Base-by-base conservation (phyloP, 2,888 invertebrate genomes). In the Drosophila acutilabella region DNA sequence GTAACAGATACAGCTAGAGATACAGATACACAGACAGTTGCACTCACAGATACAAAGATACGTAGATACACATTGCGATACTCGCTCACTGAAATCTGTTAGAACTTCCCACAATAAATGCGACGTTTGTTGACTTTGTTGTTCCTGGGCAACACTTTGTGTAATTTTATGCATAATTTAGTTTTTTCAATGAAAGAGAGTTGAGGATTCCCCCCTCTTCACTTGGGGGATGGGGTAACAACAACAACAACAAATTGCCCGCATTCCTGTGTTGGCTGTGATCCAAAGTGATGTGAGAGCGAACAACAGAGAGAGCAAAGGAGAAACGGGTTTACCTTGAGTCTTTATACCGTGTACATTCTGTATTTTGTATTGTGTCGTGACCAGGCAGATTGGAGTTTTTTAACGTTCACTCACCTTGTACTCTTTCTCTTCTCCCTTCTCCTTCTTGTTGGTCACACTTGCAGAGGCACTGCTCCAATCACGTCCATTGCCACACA, bases 401-500 rank as follows among this genome's bases (percentile, higher is more conserved):
- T 36, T 4, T 36, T 7, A 61, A 61, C 75, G 74, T 71, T 64
- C 66, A 70, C 74, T 78, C 69, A 78, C 66, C 71, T 72, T 40
- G 44, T 41, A 13, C 11, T 10, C 16, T 36, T 16, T 11, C 44
- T 45, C 44, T 67, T 30, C 44, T 57, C 11, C 30, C 45, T 23
- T 40, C 18, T 38, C 44, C 8, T 16, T 41, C 23, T 26, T 41
- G 18, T 52, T 36, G 42, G 30, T 59, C n/a, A 7, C 51, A 23
- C 51, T 88, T 88, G 77, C 96, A 98, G 98, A 98, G 93, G 97
- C 98, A 78, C 94, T 98, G 89, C 94, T 98, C 90, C 98, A 98
- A 93, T 97, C 97, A 91, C 95, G 98, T 89, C 98, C 98, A 78
- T 94, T 98, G 92, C 98, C 98, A 89, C 97, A 98, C 93, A 97